Base-by-base conservation (phyloP, 1,140 invertebrate species). In the Hylyphantes graminicola region DNA sequence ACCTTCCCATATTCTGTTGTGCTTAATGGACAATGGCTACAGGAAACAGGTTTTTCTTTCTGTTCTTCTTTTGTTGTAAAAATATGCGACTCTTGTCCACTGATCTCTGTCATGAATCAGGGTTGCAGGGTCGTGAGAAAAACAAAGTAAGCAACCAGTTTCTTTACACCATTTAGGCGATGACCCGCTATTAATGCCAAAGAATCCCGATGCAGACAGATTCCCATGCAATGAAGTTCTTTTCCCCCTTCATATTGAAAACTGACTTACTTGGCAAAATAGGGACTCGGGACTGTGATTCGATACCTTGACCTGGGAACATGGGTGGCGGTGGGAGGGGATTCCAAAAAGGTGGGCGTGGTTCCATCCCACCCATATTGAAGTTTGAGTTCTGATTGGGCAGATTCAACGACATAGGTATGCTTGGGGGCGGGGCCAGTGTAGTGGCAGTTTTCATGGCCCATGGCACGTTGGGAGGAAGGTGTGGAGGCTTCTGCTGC, bases 321-420 rank as follows among this genome's bases (percentile, higher is more conserved):
- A 72, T 65, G 21, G 82, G 82, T 21, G 73, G 82, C 17, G 82
- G 82, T 7, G 67, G 73, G 12, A 85, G 48, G 15, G 73, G 82
- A 67, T 76, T 13, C 73, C 75, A 77, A 12, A 50, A 17, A 35
- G 79, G n/a, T 51, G 72, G 79, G n/a, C 35, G 35, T 35, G 63
- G 59, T 59, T 19, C 17, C 17, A 19, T 75, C 11, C 57, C 17
- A 17, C 57, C 57, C 17, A 61, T 12, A 6, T 61, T 61, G 6
- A 17, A 61, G 17, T 61, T 61, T 61, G 12, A 61, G 6, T 5
- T 12, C 12, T 12, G 57, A 61, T 48, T 15, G 51, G 70, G 53
- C 53, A 73, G 10, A 57, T 21, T 57, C 50, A 19, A 55, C 9
- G 65, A 68, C n/a, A 50, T 21, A 21, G 93, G 91, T 8, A 93